phyloP scores from a whole-genome alignment of 2,113 vertebrate species.

The Sarotherodon lohbergeri region DNA sequence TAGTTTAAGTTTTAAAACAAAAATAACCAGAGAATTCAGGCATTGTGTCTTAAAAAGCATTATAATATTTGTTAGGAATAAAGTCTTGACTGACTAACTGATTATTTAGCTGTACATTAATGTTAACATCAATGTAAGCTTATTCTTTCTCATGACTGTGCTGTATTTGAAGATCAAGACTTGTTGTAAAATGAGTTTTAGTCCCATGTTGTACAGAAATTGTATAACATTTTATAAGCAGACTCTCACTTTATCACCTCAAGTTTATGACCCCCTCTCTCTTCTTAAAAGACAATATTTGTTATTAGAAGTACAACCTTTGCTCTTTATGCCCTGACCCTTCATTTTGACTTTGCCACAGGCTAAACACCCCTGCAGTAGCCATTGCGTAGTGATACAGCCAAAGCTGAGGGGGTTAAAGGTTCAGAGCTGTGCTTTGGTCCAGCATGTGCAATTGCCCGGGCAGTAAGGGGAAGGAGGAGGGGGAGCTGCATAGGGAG shows the following conservation, averaged over 20 bases:
- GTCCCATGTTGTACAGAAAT: not conserved
- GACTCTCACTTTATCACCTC: not conserved
- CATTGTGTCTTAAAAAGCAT: too few species aligned
- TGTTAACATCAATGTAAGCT: too few species aligned
- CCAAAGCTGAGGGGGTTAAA: constrained; percentile 56
- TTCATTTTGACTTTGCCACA: constrained; percentile 4
- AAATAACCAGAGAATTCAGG: too few species aligned
- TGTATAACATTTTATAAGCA: not conserved
- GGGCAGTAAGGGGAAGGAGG: constrained; percentile 3
- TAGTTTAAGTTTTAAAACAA: too few species aligned
- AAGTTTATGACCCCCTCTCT: not conserved
- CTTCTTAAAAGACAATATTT: constrained; percentile 23
- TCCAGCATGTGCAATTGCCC: constrained; percentile 43
- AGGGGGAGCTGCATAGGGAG: constrained; percentile 36
- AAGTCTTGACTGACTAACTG: too few species aligned
- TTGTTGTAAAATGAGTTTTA: not conserved
- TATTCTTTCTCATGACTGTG: too few species aligned
- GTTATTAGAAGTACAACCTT: constrained; percentile 18
- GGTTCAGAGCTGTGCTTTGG: constrained; percentile 58
- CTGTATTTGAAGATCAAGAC: not conserved
- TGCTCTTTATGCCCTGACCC: not conserved
- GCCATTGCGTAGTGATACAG: not conserved
- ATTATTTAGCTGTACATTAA: too few species aligned
- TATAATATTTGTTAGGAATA: too few species aligned
- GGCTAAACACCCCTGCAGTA: not conserved